Percentiles rank a stretch among this genome's conserved stretches.
phyloP scores from a whole-genome alignment of 2,888 invertebrate species.

The Stenodema calcarata region DNA sequence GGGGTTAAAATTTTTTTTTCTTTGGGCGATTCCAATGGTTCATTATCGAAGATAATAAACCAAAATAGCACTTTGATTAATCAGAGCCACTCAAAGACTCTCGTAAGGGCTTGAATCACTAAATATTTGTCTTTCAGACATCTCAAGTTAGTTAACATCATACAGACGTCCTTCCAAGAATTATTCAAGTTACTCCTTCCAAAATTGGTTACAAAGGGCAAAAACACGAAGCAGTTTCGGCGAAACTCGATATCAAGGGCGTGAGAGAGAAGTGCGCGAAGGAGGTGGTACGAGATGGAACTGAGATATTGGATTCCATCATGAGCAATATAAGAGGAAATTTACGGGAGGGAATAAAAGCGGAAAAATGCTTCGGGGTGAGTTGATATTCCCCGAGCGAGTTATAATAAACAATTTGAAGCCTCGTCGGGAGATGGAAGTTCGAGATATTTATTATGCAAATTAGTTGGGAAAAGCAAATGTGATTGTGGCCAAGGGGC shows the following conservation, averaged over 20 bases:
- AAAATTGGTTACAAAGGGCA: background rate
- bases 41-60: too few relatives aligned
- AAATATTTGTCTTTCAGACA: too few relatives aligned
- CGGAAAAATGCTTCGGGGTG: background rate
- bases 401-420: conserved; percentile 42
- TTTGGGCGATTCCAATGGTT: too few relatives aligned
- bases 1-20: too few relatives aligned
- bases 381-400: conserved; percentile 30
- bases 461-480: conserved; percentile 30
- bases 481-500: conserved; percentile 32
- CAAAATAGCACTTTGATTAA: too few relatives aligned
- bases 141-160: too few relatives aligned
- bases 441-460: conserved; percentile 38
- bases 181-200: background rate
- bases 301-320: conserved; percentile 35
- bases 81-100: too few relatives aligned
- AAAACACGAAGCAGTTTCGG: background rate
- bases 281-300: background rate
- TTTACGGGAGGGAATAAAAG: conserved; percentile 34
- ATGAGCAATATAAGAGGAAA: conserved; percentile 41
- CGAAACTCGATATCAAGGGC: background rate
- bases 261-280: background rate
- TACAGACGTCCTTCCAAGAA: too few relatives aligned
- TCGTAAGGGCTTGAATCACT: too few relatives aligned
- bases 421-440: conserved; percentile 1